phyloP scores from a whole-genome alignment of 2,888 invertebrate genomes.

The Azorinus chamasolen region DNA sequence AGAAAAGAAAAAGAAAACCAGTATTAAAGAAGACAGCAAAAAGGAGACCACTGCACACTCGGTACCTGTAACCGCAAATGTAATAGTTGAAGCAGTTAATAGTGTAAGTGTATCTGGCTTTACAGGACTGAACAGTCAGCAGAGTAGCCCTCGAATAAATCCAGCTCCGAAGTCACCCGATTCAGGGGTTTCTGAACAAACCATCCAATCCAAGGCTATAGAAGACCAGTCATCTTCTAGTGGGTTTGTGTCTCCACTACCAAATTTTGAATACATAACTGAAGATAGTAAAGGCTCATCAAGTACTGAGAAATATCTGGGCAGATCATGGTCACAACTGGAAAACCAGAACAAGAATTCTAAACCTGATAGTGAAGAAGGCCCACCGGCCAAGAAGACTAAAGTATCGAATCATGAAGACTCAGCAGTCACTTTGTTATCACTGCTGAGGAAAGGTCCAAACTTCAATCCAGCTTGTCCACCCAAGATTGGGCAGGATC shows the following conservation, averaged over 20 bases:
- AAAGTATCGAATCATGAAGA: slow-evolving; percentile 62
- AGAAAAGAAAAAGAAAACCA: background rate
- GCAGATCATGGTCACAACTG: background rate
- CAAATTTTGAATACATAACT: slow-evolving; percentile 18
- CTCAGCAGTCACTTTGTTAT: slow-evolving; percentile 76
- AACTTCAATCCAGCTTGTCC: slow-evolving; percentile 76
- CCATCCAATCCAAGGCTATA: slow-evolving; percentile 22
- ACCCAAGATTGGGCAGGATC: slow-evolving; percentile 12
- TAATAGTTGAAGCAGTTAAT: slow-evolving; percentile 77
- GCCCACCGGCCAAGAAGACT: background rate
- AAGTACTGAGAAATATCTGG: too few relatives aligned
- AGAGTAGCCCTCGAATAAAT: slow-evolving; percentile 69
- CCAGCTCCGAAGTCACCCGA: slow-evolving; percentile 51
- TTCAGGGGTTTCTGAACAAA: slow-evolving; percentile 65
- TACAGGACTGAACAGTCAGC: slow-evolving; percentile 78
- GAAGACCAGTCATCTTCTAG: slow-evolving; percentile 37
- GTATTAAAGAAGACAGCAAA: background rate
- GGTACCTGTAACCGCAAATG: slow-evolving; percentile 58
- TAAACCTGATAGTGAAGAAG: too few relatives aligned
- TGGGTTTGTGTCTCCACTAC: slow-evolving; percentile 18
- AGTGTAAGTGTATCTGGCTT: slow-evolving; percentile 63
- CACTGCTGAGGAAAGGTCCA: slow-evolving; percentile 76
- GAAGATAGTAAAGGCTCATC: background rate
- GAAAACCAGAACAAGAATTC: background rate
- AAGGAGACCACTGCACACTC: background rate